Evolutionary conservation across 2,888 invertebrate species (phyloP).

Genomic region (Orgyia antiqua): DNA sequence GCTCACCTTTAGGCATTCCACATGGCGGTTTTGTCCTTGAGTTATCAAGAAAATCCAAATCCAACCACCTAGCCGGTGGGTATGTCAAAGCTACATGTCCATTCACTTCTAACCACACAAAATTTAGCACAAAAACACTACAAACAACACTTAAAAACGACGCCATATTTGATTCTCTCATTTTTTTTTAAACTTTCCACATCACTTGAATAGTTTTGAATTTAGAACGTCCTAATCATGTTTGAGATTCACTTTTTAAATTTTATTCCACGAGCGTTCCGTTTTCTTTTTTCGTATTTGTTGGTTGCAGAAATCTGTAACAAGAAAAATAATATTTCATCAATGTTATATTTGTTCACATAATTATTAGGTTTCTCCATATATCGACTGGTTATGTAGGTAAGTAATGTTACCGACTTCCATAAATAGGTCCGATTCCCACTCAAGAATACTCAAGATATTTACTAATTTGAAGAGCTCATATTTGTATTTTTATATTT

Average conservation of each 20-base stretch:
- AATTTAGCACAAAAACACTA: slow-evolving; percentile 42
- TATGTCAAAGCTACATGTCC: slow-evolving; percentile 92
- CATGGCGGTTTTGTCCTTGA: slow-evolving; percentile 93
- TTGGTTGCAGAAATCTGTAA: slow-evolving; percentile 16
- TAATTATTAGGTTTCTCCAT: no score
- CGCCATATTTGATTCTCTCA: slow-evolving; percentile 41
- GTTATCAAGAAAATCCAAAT: slow-evolving; percentile 95
- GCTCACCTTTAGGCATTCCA: slow-evolving; percentile 97
- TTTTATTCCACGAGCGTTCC: slow-evolving; percentile 7
- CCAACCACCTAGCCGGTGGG: slow-evolving; percentile 92
- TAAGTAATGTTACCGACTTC: no score
- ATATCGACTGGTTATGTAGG: no score
- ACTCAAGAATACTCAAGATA: no score
- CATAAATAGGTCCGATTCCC: no score
- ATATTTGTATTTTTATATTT: no score
- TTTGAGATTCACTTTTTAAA: slow-evolving; percentile 10
- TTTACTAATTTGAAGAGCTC: no score
- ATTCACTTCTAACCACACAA: slow-evolving; percentile 33
- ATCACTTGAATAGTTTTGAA: slow-evolving; percentile 16
- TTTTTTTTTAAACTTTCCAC: slow-evolving; percentile 14
- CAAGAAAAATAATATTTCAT: slow-evolving; percentile 8
- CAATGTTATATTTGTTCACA: no score
- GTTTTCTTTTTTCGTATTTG: slow-evolving; percentile 5
- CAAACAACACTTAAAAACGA: slow-evolving; percentile 34
- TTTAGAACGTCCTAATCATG: slow-evolving; percentile 28